phyloP scores from a whole-genome alignment of 1,140 invertebrate species.

The Cotesia vestalis region DNA sequence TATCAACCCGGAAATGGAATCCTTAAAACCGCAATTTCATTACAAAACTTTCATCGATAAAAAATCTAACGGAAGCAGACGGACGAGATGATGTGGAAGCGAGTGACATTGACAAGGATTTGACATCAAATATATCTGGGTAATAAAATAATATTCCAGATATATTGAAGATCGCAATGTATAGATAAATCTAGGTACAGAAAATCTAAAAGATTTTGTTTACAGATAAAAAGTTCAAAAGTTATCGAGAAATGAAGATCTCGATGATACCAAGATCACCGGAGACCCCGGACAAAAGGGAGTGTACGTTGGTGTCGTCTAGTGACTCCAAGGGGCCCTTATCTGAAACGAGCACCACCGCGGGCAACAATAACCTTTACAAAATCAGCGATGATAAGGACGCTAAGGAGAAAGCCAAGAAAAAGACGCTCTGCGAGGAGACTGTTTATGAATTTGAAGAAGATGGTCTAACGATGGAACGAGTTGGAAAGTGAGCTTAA shows the following conservation, averaged over 20 bases:
- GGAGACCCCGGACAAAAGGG: conserved; percentile 51
- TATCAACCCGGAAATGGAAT: no score
- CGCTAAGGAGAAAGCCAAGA: conserved; percentile 46
- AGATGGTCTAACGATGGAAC: conserved; percentile 57
- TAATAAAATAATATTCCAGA: conserved; percentile 28
- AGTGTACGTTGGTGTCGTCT: conserved; percentile 51
- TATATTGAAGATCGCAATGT: no score
- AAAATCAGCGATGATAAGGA: conserved; percentile 47
- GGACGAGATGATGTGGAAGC: conserved; percentile 61
- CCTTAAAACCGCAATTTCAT: no score
- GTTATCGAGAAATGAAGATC: conserved; percentile 59
- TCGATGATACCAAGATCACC: conserved; percentile 56
- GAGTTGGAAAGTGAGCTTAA: conserved; percentile 53
- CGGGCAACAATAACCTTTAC: conserved; percentile 44
- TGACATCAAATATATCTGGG: conserved; percentile 54
- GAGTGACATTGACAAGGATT: conserved; percentile 61
- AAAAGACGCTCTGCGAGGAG: conserved; percentile 53
- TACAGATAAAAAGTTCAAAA: conserved; percentile 55
- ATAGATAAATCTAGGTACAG: no score
- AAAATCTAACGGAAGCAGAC: conserved; percentile 11
- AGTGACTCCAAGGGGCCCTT: conserved; percentile 7
- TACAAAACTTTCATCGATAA: no score
- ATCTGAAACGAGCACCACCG: no score
- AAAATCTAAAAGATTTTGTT: conserved; percentile 30
- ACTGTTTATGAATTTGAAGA: conserved; percentile 56